These are phyloP conservation scores for Fissipunctia ypsillon DNA, from an alignment of 2,888 invertebrate species.

Conservation along the genomic window DNA sequence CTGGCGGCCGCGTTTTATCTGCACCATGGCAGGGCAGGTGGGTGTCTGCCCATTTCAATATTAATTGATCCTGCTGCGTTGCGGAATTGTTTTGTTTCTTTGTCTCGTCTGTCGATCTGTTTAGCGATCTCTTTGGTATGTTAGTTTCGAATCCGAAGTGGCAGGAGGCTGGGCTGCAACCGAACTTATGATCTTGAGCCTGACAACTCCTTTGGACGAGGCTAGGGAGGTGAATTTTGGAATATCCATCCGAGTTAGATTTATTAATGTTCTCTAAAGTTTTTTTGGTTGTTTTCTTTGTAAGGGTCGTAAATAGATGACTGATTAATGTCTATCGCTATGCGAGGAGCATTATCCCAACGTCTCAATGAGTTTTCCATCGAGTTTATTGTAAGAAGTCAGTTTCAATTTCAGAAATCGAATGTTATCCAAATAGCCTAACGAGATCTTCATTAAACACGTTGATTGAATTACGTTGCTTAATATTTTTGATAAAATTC, in stretches of 20 bases:
- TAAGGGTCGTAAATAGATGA: neutral
- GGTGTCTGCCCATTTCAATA: constrained; percentile 79
- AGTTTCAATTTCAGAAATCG: neutral
- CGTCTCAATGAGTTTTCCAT: neutral
- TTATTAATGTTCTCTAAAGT: constrained; percentile 35
- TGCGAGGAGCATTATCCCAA: neutral
- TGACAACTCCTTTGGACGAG: constrained; percentile 32
- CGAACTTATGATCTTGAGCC: constrained; percentile 33
- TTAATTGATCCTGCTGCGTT: constrained; percentile 82
- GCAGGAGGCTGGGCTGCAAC: constrained; percentile 37
- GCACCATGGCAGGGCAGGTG: constrained; percentile 77
- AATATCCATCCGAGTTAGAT: constrained; percentile 38
- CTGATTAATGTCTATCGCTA: neutral
- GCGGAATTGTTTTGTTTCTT: constrained; percentile 70
- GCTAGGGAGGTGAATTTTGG: constrained; percentile 15
- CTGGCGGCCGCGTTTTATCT: constrained; percentile 80
- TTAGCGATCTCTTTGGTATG: constrained; percentile 52
- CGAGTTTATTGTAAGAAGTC: neutral
- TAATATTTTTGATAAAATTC: constrained; percentile 53
- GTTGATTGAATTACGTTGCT: constrained; percentile 18
- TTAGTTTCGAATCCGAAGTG: constrained; percentile 52
- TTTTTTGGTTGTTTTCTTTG: constrained; percentile 3
- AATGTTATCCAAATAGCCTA: constrained; percentile 23
- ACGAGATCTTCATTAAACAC: constrained; percentile 26
- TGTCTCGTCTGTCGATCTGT: constrained; percentile 61